Evolutionary conservation across 2,888 invertebrate species (phyloP), one percentile per base, ranked within the genome.

Genomic region (Willowsia nigromaculata): DNA sequence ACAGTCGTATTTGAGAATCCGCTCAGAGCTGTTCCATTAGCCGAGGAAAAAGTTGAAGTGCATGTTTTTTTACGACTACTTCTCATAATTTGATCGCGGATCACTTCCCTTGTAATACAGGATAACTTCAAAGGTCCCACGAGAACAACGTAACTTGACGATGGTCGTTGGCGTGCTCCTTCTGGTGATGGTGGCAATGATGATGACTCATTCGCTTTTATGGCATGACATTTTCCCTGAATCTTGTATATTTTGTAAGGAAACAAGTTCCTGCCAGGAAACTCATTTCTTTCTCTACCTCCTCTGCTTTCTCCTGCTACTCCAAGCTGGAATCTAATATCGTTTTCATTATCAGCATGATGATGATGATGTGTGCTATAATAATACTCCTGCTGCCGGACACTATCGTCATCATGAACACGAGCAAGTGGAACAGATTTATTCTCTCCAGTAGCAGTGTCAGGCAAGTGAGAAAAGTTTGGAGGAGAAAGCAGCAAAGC

Each of bases 151-250:
- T 84, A 88, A 53, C 78, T 84, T 65, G 87, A 71, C 43, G 81
- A 47, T 76, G 68, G 40, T 40, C 68, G 37, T 68, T 68, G 37
- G 1, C 15, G 27, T 30, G 30, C 27, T 30, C 30, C 27, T 62
- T 27, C 25, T 62, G 62, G 30, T 30, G 62, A 62, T 62, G 62
- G 15, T 59, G 27, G 25, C n/a, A 37, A 18, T 9, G 65, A 65
- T 62, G 88, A 88, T 83, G 78, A 76, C 83, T 88, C 83, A 84
- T 88, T 88, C 33, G 83, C 88, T 83, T 88, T 88, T 83, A 88
- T 88, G 62, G 76, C 43, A 84, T 88, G 84, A 84, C 88, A 83
- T 84, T 88, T 88, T 43, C 84, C 83, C n/a, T 78, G 37, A 18
- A 88, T 88, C 65, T 68, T 88, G 76, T 53, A 78, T 50, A 83